phyloP scores from a whole-genome alignment of 2,888 invertebrate species.

The Parochlus steinenii region DNA sequence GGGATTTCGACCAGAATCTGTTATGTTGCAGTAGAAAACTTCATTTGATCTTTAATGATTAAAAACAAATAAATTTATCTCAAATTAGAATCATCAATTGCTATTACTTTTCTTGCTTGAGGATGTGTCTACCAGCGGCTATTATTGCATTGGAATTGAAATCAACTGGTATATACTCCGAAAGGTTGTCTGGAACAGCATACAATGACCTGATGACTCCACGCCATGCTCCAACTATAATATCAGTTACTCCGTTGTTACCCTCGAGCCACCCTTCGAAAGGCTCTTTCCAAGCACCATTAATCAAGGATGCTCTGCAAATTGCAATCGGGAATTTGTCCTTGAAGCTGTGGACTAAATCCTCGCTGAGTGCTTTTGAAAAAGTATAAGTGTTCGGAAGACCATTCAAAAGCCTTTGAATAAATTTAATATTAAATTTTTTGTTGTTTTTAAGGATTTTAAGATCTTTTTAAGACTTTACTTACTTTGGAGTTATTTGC shows the following conservation, averaged over 20 bases:
- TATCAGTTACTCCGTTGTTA: conserved; percentile 75
- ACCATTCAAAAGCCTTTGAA: conserved; percentile 49
- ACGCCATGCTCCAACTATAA: conserved; percentile 64
- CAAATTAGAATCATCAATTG: no score
- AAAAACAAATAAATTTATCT: no score
- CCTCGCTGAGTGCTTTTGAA: conserved; percentile 86
- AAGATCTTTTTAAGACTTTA: no score
- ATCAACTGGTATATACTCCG: conserved; percentile 66
- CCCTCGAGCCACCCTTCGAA: conserved; percentile 83
- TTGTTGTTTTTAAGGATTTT: no score
- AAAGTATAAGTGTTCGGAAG: conserved; percentile 93
- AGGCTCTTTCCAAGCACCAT: conserved; percentile 61
- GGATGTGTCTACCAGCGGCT: no score
- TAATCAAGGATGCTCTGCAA: conserved; percentile 82
- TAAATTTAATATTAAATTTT: no score
- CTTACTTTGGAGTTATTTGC: conserved; percentile 47
- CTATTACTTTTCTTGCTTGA: no score
- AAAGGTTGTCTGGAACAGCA: conserved; percentile 37
- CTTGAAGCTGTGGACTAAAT: conserved; percentile 55
- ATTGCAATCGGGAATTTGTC: conserved; percentile 63
- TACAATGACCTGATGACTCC: conserved; percentile 75
- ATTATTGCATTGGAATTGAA: conserved; percentile 64
- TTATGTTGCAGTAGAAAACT: no score
- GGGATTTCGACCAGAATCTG: conserved; percentile 57
- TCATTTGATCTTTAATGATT: no score